Base-by-base conservation (phyloP, 2,113 vertebrate genomes). In the Gila orcuttii region DNA sequence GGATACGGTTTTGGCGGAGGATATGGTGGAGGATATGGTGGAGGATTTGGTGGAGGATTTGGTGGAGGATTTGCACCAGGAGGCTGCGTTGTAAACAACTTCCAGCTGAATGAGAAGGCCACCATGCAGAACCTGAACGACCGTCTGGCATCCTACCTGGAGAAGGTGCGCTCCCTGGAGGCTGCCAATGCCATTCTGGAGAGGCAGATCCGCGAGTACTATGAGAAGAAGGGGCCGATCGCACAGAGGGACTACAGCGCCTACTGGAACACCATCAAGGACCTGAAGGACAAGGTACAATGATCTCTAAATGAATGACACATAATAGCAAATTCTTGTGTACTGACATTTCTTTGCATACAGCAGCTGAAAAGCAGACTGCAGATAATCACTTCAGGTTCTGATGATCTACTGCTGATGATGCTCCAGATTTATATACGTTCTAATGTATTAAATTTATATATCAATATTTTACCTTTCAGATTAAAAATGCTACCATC, bases 101-200 rank as follows among this genome's bases (percentile, higher is more conserved):
- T 92, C 59, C 94, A 88, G n/a, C 86, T 93, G 91, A 98, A 98
- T 0, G 97, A 98, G 90, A 99, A 99, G 94, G 25, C 96, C 91
- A 98, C 98, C 92, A 98, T 99, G 98, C 97, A 98, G 93, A 95
- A 97, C 90, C 95, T 99, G 84, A 99, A 99, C 0, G 96, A 98
- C 23, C 97, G 97, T 39, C 95, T 99, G 95, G 96, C 96, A 28
- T 91, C 76, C 69, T 99, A 99, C 93, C 87, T 99, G 93, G 96
- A 97, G 0, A 97, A 97, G 91, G 98, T 99, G 57, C 94, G 95
- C 52, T 92, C 91, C 86, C 93, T 99, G 94, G 97, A 98, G 90
- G 91, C 91, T 0, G 96, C 96, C 57, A 99, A 98, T 0, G 2
- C 90, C 3, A 95, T 96, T 36, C 94, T 99, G 85, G 98, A 99